Evolutionary conservation across 2,113 vertebrate species (phyloP), one percentile per base, ranked within the genome.

Genomic region (Arizona elegans): DNA sequence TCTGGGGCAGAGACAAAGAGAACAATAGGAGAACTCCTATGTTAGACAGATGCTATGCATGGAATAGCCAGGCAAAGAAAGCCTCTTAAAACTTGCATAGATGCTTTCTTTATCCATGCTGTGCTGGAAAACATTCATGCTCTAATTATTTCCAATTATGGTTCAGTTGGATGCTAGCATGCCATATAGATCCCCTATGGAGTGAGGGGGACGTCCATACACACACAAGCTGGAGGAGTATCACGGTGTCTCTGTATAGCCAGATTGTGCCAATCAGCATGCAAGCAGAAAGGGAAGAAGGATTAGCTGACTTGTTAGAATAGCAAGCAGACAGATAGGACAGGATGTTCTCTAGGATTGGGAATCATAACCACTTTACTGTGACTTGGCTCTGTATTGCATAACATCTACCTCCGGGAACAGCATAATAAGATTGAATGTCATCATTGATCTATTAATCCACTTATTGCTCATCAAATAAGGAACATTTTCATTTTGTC

Each of bases 71-170:
- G 15, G 43, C 33, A 53, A 86, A 90, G 5, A 29, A 26, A 15
- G 13, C 55, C 23, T 24, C 59, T 9, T 47, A 17, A 81, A 12
- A 43, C 4, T 53, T 86, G 23, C 75, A n/a, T 89, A 62, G 56
- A n/a, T 54, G 29, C 23, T 89, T 92, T 9, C 0, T 95, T 95
- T 1, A 54, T 95, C 93, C 93, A 8, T 43, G 50, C 93, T 3
- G 2, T 92, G 94, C 38, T n/a, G 94, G 94, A 95, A 81, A 81
- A 81, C 17, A 93, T 95, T 96, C 93, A 97, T 93, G 96, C 96
- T 97, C 97, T 94, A 97, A 97, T 97, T 97, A 97, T 43, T 97
- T 91, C 95, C 91, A 97, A 97, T 97, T 97, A 97, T n/a, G 90
- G 94, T 92, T 95, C 91, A 38, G 47, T 6, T 29, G 96, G 93